Base-by-base conservation (phyloP, 2,797 vertebrate genomes). In the Rhinophrynus dorsalis region DNA sequence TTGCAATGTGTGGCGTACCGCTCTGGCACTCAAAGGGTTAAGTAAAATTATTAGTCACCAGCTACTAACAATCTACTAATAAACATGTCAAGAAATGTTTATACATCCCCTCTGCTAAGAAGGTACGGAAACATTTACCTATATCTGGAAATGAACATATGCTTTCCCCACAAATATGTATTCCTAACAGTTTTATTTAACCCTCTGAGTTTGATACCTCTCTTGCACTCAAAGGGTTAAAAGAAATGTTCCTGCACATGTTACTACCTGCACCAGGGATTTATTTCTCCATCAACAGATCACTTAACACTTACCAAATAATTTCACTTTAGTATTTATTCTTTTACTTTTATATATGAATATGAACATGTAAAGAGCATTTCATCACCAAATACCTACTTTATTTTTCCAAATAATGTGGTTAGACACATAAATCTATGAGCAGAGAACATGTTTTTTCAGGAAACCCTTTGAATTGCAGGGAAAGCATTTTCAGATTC, bases 401-500 rank as follows among this genome's bases (percentile, higher is more conserved):
- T 63, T 55, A 69, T 44, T 47, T n/a, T 30, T 45, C 59, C 48
- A 55, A 38, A 37, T 7, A 10, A 15, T 13, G 9, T 17, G 45
- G 42, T 60, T 38, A 50, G 33, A 40, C 23, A 24, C 59, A 56
- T 48, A 44, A 62, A 63, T 48, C 35, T 18, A 24, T 7, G 1
- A 17, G 18, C n/a, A 60, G 17, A 44, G 50, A 61, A 48, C 50
- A 48, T 12, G 5, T 26, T 13, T 54, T 42, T 55, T 35, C 7
- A 11, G 32, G 30, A 51, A 50, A 6, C 45, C 26, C 17, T 50
- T 40, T 18, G 15, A 65, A 29, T 27, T 15, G 12, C 52, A 47
- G 21, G 21, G 24, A 23, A 18, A 48, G 44, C 8, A 6, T 21
- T 18, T 65, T 65, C 40, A 27, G 1, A 65, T 72, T 58, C 69